phyloP scores from a whole-genome alignment of 2,888 invertebrate species.

The Coecobrya sp. region DNA sequence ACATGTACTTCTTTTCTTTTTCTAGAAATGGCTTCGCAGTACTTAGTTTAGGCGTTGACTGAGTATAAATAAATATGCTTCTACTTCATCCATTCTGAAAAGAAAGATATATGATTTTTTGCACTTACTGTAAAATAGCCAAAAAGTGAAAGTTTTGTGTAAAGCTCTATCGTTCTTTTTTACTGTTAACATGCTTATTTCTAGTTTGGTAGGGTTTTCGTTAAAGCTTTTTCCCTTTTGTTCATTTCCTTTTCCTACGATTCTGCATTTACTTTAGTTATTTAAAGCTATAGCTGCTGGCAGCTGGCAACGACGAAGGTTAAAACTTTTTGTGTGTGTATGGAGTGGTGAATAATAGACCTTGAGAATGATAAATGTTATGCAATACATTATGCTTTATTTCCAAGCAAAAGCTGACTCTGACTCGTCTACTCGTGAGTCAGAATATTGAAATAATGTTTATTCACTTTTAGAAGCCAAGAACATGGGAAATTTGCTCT shows the following conservation, averaged over 20 bases:
- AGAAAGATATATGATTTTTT: constrained; percentile 29
- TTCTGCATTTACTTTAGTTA: background rate
- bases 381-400: constrained; percentile 58
- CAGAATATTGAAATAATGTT: constrained; percentile 3
- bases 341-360: constrained; percentile 62
- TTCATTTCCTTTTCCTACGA: background rate
- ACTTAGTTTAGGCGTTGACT: background rate
- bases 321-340: constrained; percentile 12
- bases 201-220: background rate
- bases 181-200: background rate
- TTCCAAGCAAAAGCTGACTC: constrained; percentile 9
- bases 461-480: background rate
- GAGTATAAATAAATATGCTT: background rate
- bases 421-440: background rate
- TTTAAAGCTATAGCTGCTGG: background rate
- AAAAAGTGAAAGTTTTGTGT: constrained; percentile 43
- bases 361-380: constrained; percentile 70
- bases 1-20: background rate
- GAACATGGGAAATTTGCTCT: background rate
- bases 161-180: background rate
- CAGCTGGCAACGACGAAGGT: constrained; percentile 1
- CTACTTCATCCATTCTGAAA: constrained; percentile 8
- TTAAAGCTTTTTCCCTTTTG: background rate
- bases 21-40: background rate
- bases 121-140: constrained; percentile 44